Conservation (phyloP, 2,113 vertebrate genomes). For the Plotosus lineatus region DNA sequence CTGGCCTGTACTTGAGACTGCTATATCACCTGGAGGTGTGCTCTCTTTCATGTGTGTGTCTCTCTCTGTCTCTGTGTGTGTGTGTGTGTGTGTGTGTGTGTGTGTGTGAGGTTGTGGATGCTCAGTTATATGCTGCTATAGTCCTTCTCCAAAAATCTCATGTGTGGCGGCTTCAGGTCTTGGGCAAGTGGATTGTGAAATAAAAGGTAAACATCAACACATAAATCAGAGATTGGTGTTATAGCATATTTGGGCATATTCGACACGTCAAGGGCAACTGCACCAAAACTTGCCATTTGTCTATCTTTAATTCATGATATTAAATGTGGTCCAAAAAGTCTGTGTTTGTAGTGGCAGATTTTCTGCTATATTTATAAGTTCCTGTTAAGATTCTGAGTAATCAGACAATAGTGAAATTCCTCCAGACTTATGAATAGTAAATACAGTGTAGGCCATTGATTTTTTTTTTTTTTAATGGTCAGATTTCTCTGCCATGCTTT, state of each 20-base stretch:
- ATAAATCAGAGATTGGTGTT: slow-evolving; percentile 66
- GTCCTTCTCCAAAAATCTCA: slow-evolving; percentile 49
- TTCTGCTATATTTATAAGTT: background rate
- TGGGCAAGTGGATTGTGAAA: slow-evolving; percentile 64
- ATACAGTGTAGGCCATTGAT: too few species aligned
- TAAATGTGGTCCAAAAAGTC: background rate
- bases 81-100: slow-evolving; percentile 30
- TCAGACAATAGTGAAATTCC: too few species aligned
- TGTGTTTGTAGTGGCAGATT: background rate
- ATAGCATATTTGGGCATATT: slow-evolving; percentile 57
- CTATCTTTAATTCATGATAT: background rate
- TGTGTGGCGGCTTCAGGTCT: slow-evolving; percentile 49
- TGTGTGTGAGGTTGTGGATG: slow-evolving; percentile 27
- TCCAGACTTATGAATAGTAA: too few species aligned
- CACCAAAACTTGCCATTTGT: slow-evolving; percentile 9
- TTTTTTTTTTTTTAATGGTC: too few species aligned
- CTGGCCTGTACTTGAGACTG: slow-evolving; percentile 37
- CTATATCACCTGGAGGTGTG: slow-evolving; percentile 11
- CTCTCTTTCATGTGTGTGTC: slow-evolving; percentile 24
- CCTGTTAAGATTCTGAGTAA: background rate
- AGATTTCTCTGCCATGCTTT: too few species aligned
- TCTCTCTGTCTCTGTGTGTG: background rate
- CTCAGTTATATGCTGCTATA: slow-evolving; percentile 55
- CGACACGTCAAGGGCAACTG: slow-evolving; percentile 58
- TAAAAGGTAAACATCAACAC: slow-evolving; percentile 60